Evolutionary conservation across 2,888 invertebrate species (phyloP).

Genomic region (Agrotis segetum): DNA sequence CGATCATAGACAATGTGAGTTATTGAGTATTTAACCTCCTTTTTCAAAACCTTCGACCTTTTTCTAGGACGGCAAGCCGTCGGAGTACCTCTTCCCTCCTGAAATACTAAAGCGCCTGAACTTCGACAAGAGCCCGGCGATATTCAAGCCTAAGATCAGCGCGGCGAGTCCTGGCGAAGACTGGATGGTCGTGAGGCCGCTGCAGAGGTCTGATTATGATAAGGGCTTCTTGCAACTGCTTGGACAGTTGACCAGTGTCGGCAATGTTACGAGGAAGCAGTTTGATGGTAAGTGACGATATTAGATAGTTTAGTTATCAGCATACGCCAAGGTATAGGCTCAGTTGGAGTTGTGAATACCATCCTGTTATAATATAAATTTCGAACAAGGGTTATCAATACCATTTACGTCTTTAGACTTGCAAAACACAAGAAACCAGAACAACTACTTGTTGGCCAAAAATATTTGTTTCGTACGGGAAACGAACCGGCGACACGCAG

Average conservation of each 20-base stretch:
- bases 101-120: slow-evolving; percentile 92
- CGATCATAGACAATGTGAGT: no score
- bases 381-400: not conserved
- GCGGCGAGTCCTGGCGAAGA: slow-evolving; percentile 93
- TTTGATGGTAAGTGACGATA: slow-evolving; percentile 93
- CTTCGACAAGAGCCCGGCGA: slow-evolving; percentile 92
- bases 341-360: not conserved
- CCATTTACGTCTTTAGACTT: no score
- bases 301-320: not conserved
- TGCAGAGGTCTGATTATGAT: slow-evolving; percentile 95
- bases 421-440: no score
- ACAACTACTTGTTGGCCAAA: no score
- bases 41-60: not conserved
- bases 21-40: no score
- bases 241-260: slow-evolving; percentile 96
- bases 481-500: no score
- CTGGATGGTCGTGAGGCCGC: slow-evolving; percentile 95
- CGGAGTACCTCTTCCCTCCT: slow-evolving; percentile 92
- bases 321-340: not conserved
- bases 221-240: slow-evolving; percentile 96
- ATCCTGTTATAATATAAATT: not conserved
- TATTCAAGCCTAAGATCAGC: slow-evolving; percentile 93
- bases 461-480: no score
- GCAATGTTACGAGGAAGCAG: slow-evolving; percentile 94
- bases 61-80: slow-evolving; percentile 82